phyloP scores from a whole-genome alignment of 37 sponge, comb jelly and placozoan species.

The Haliclona indistincta region DNA sequence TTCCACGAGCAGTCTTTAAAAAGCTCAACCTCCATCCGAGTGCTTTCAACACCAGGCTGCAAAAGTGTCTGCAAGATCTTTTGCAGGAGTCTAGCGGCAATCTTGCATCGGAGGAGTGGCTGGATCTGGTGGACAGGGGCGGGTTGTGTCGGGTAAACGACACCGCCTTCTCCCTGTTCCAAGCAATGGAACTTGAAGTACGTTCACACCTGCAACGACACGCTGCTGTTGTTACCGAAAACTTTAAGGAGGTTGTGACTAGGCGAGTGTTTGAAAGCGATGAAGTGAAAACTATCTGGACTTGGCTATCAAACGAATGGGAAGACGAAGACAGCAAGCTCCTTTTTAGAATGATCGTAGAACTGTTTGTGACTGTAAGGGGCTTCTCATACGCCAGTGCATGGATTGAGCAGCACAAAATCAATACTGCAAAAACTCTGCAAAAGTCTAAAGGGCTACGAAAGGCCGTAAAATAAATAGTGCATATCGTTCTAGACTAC shows the following conservation, averaged over 20 bases:
- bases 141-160: constrained; percentile 25
- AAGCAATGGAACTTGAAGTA: constrained; percentile 19
- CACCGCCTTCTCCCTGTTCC: constrained; percentile 13
- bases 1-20: no score
- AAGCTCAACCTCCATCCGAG: no score
- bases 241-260: constrained; percentile 1
- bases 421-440: not conserved
- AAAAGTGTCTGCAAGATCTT: no score
- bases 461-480: not conserved
- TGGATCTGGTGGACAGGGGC: constrained; percentile 23
- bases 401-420: constrained; percentile 9
- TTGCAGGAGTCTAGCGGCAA: no score
- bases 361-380: constrained; percentile 15
- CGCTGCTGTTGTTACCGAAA: not conserved
- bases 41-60: no score
- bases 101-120: no score
- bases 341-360: constrained; percentile 4
- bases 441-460: constrained; percentile 7
- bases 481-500: no score
- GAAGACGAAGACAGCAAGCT: constrained; percentile 4
- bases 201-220: not conserved
- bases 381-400: constrained; percentile 32
- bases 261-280: constrained; percentile 1
- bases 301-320: constrained; percentile 11
- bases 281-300: constrained; percentile 20